phyloP scores from a whole-genome alignment of 2,113 vertebrate species.

The Anhinga anhinga region DNA sequence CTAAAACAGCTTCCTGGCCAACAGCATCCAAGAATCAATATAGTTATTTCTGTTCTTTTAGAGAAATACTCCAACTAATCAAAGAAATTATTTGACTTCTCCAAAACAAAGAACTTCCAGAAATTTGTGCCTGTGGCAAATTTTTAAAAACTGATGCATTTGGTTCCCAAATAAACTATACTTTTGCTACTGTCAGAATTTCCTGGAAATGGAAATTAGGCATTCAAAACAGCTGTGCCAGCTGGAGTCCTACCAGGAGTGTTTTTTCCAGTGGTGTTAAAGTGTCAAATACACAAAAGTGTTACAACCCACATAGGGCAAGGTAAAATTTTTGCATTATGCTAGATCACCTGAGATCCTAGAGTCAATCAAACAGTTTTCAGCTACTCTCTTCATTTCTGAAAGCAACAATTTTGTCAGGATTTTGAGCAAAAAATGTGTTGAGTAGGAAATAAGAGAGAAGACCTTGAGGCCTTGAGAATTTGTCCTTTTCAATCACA shows the following conservation, averaged over 20 bases:
- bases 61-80: background rate
- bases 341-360: background rate
- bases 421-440: background rate
- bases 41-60: background rate
- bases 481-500: conserved; percentile 15
- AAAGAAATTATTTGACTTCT: background rate
- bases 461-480: background rate
- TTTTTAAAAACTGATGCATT: background rate
- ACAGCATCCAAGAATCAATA: background rate
- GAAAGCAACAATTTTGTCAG: background rate
- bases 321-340: background rate
- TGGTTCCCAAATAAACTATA: background rate
- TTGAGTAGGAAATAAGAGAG: background rate
- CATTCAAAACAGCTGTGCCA: background rate
- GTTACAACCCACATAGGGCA: background rate
- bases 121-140: background rate
- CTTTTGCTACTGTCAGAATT: background rate
- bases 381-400: background rate
- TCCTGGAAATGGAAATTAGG: background rate
- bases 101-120: background rate
- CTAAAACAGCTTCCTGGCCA: background rate
- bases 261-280: background rate
- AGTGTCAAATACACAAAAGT: background rate
- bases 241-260: background rate
- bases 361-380: background rate